Conservation (phyloP, 1,140 invertebrate genomes). For the Drosophila nigromelanica region DNA sequence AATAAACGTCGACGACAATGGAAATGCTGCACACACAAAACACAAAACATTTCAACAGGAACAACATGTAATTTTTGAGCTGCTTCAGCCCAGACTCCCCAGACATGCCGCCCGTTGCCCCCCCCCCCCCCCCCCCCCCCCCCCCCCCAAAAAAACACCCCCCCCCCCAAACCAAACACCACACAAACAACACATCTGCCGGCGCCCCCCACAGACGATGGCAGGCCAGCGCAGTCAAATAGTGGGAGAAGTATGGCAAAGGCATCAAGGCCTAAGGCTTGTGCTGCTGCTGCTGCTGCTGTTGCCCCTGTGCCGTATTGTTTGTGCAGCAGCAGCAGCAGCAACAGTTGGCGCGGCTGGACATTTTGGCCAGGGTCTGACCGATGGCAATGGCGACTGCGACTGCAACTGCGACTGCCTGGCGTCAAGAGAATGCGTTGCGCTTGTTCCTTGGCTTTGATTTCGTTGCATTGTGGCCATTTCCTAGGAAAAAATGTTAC, state of each 20-base stretch:
- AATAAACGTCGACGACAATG: constrained; percentile 78
- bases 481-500: constrained; percentile 82
- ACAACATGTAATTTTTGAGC: constrained; percentile 81
- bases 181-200: too few species aligned
- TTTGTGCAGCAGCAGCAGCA: constrained; percentile 46
- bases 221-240: constrained; percentile 67
- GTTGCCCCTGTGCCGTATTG: constrained; percentile 58
- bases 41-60: constrained; percentile 81
- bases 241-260: constrained; percentile 82
- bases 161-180: too few species aligned
- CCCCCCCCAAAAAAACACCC: too few species aligned
- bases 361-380: constrained; percentile 59
- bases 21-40: constrained; percentile 63
- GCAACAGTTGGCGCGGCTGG: constrained; percentile 64
- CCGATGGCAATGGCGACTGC: constrained; percentile 39
- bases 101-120: constrained; percentile 35
- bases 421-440: constrained; percentile 82
- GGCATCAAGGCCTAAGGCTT: constrained; percentile 57
- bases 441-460: constrained; percentile 80
- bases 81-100: constrained; percentile 29
- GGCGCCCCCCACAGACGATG: constrained; percentile 41
- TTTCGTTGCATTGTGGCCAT: constrained; percentile 77
- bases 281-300: constrained; percentile 12
- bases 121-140: too few species aligned
- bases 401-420: constrained; percentile 75